Conservation (phyloP, 2,113 vertebrate genomes). For the Amphilophus citrinellus region DNA sequence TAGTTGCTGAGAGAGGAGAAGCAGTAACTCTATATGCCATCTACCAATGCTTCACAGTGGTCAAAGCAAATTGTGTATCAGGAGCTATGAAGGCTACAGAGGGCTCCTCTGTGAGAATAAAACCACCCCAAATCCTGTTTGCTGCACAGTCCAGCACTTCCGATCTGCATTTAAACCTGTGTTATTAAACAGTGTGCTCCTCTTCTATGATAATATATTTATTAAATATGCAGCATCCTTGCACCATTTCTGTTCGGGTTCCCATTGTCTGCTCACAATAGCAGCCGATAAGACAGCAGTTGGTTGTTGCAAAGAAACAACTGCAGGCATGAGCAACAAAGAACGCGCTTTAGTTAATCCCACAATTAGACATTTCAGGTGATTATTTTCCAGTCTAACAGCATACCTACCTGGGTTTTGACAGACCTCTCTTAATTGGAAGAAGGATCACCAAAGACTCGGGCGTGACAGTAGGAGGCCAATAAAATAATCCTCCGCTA, state of each 20-base stretch:
- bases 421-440: slow-evolving; percentile 42
- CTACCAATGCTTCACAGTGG: slow-evolving; percentile 39
- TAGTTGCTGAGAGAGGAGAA: slow-evolving; percentile 27
- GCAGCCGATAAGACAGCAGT: background rate
- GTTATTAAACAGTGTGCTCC: background rate
- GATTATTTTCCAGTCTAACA: background rate
- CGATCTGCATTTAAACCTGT: background rate
- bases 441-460: slow-evolving; percentile 47
- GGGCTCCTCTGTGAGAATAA: background rate
- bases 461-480: slow-evolving; percentile 67
- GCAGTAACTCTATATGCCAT: slow-evolving; percentile 53
- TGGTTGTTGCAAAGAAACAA: background rate
- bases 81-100: background rate
- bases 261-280: slow-evolving; percentile 37
- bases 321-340: slow-evolving; percentile 42
- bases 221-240: background rate
- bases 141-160: background rate
- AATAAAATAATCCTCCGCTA: slow-evolving; percentile 77
- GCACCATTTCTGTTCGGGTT: background rate
- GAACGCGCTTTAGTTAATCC: background rate
- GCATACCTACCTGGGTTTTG: slow-evolving; percentile 61
- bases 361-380: background rate
- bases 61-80: slow-evolving; percentile 26
- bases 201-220: background rate
- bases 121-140: background rate